Base-by-base conservation (phyloP, 2,797 vertebrate genomes). In the Brachyrhaphis roseni region DNA sequence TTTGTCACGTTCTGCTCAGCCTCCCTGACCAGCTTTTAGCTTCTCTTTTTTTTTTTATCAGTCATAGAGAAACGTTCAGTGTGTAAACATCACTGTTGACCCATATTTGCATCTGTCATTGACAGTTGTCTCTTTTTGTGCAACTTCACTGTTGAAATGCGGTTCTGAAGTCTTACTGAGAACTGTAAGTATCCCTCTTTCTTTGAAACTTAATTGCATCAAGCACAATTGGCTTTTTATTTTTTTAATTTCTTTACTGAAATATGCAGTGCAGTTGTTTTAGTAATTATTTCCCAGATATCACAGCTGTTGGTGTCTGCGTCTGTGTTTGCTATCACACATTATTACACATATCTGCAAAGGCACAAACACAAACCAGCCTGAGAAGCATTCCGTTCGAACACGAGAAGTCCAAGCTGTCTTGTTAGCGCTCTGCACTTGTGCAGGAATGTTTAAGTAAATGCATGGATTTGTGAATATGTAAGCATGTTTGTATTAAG, bases 361-460 rank as follows among this genome's bases (percentile, higher is more conserved):
- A 75, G 36, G 70, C 64, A 55, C 39, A 78, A 43, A 74, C 26
- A 47, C 47, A 51, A 75, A 59, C 70, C 45, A 87, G 77, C 84
- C 79, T 77, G 72, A 86, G 83, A 88, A 86, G 93, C 84, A 87
- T 90, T 90, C 92, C 94, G 92, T 88, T 91, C 93, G 80, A 90
- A 92, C 91, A 93, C 86, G 86, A 81, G 85, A 86, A 62, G 78
- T 74, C 51, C 80, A 84, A 81, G 81, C 78, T 85, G 84, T 91
- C 85, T 86, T 83, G 85, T 88, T 83, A 87, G 87, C 81, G 86
- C 74, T 79, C 62, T 78, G 74, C 72, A 59, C 79, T 70, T 83
- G 74, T 78, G 81, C 78, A 74, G 64, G 81, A 39, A 78, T 72
- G 75, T 84, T 80, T 84, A 75, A 75, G 75, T 77, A 46, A 68